These are phyloP conservation scores for Lasius platythorax DNA, from an alignment of 2,888 invertebrate genomes.

Conservation along the genomic window DNA sequence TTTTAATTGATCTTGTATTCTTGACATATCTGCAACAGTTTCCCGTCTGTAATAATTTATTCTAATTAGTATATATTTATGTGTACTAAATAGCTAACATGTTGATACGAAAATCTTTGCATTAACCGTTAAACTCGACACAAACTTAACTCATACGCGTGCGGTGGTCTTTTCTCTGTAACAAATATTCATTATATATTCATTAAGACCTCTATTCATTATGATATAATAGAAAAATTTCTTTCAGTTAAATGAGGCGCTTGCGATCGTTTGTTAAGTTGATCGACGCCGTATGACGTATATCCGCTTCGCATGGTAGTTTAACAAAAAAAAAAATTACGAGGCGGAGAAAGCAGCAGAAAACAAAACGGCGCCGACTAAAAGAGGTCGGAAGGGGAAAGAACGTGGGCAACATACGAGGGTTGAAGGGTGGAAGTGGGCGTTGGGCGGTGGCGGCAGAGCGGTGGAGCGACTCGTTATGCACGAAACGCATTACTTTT, in stretches of 20 bases:
- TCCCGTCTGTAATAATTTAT: background rate
- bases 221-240: background rate
- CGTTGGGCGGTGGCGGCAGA: conserved; percentile 55
- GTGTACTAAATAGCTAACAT: background rate
- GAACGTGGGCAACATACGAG: conserved; percentile 70
- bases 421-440: conserved; percentile 61
- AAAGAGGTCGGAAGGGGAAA: conserved; percentile 50
- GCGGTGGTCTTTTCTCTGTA: background rate
- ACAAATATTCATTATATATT: background rate
- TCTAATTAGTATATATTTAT: background rate
- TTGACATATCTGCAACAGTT: background rate
- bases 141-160: background rate
- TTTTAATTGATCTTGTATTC: conserved; percentile 37
- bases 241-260: background rate
- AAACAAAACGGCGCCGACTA: conserved; percentile 62
- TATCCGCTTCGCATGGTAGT: conserved; percentile 17
- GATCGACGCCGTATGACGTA: conserved; percentile 13
- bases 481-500: conserved; percentile 83
- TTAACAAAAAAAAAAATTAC: conserved; percentile 41
- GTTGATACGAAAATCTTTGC: background rate
- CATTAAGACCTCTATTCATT: background rate
- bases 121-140: background rate
- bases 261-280: background rate
- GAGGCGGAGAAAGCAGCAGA: conserved; percentile 64
- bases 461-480: conserved; percentile 79